Conservation (phyloP, 2,113 vertebrate species). For the Melanerpes formicivorus region DNA sequence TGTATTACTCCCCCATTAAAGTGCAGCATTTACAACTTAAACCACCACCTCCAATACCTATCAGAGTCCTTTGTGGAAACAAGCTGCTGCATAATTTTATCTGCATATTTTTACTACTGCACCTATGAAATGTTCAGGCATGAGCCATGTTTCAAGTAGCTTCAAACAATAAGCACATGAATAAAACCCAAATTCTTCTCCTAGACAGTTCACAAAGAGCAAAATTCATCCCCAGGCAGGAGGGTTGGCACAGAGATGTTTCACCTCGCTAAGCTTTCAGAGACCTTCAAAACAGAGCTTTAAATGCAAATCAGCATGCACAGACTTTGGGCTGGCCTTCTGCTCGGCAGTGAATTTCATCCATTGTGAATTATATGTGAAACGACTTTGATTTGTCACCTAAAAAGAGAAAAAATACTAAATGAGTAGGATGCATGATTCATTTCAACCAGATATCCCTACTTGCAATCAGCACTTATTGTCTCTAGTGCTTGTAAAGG, state of each 20-base stretch:
- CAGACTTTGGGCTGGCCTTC: neutral
- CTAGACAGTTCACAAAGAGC: neutral
- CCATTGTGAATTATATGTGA: slow-evolving; percentile 24
- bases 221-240: neutral
- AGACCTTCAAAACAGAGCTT: neutral
- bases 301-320: slow-evolving; percentile 11
- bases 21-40: slow-evolving; percentile 1
- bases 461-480: slow-evolving; percentile 62
- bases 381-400: slow-evolving; percentile 58
- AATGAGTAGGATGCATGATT: slow-evolving; percentile 3
- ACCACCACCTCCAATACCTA: neutral
- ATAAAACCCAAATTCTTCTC: slow-evolving; percentile 28
- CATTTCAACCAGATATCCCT: neutral
- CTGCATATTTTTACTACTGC: neutral
- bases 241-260: neutral
- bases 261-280: neutral
- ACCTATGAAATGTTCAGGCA: neutral
- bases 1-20: neutral
- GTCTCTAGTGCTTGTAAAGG: slow-evolving; percentile 25
- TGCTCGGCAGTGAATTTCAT: slow-evolving; percentile 6
- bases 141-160: neutral
- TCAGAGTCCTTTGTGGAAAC: neutral
- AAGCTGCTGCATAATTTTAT: neutral
- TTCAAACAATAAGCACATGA: slow-evolving; percentile 4
- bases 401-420: slow-evolving; percentile 14